A percentile compares a stretch with the other conserved stretches of the same genome.
Conservation (phyloP, 2,797 vertebrate species). For the Mormyrus hasselquistii region DNA sequence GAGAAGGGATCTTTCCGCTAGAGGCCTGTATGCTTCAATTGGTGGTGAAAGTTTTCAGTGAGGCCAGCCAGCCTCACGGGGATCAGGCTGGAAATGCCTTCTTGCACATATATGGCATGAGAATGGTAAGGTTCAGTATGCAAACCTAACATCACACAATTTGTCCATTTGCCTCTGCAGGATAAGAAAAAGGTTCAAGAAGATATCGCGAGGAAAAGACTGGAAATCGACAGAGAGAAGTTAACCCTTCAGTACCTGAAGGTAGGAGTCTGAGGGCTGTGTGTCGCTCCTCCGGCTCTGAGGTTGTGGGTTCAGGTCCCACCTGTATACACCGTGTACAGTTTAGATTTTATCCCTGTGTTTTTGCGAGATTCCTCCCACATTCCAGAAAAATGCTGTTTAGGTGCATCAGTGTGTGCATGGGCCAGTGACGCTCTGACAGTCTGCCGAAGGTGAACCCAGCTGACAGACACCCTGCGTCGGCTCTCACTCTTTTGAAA, state of each 20-base stretch:
- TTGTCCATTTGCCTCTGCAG: conserved; percentile 51
- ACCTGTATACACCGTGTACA: background rate
- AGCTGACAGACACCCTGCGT: background rate
- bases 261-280: conserved; percentile 47
- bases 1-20: background rate
- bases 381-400: background rate
- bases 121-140: background rate
- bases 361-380: background rate
- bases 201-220: conserved; percentile 71
- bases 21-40: background rate
- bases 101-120: background rate
- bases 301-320: background rate
- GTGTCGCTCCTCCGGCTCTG: background rate
- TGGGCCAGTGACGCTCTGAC: background rate
- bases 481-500: background rate
- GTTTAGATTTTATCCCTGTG: background rate
- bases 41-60: background rate
- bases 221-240: conserved; percentile 76
- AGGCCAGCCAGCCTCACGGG: background rate
- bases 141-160: background rate
- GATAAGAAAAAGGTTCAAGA: conserved; percentile 79
- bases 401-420: background rate
- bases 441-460: background rate
- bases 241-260: conserved; percentile 77
- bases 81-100: background rate